Base-by-base conservation (phyloP, 2,797 vertebrate species). In the Pangasius krempfi region DNA sequence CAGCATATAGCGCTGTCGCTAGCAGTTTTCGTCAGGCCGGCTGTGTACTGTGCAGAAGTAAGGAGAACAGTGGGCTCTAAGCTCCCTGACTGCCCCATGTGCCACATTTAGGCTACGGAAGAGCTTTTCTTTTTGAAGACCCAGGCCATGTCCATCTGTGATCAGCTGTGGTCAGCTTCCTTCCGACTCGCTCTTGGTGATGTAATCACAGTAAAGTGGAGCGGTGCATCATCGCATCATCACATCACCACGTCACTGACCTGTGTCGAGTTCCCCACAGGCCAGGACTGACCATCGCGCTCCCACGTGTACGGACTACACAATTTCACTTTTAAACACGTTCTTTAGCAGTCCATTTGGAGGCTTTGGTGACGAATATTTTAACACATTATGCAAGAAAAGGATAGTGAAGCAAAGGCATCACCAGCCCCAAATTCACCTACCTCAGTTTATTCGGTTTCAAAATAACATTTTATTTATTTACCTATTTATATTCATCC, bases 61-160 rank as follows among this genome's bases (percentile, higher is more conserved):
- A 56, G 56, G 7, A 37, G 14, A 80, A 30, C 47, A 10, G 50
- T 5, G n/a, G 52, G n/a, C 76, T 33, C 22, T 4, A 37, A 30
- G 12, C 52, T 33, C 52, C 76, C 76, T 56, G n/a, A 22, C 76
- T 22, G 18, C n/a, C 50, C 76, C 47, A 33, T 79, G 10, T 22
- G n/a, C 14, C n/a, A 56, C 76, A 52, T 78, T 52, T 54, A 50
- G 44, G 52, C 16, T n/a, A 52, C 47, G 8, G 27, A 75, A 75
- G 47, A 78, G 44, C 73, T 76, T 47, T 18, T 54, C 7, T 82
- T 88, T 90, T 85, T 83, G 82, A 58, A 83, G 68, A 72, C 60
- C 27, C 64, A 83, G n/a, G n/a, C 6, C 16, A n/a, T 56, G 22
- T 33, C 88, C 88, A 90, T 88, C 91, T 93, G 90, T 33, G 5